These are phyloP conservation scores for Leguminivora glycinivorella DNA, from an alignment of 1,140 invertebrate species.

Conservation along the genomic window DNA sequence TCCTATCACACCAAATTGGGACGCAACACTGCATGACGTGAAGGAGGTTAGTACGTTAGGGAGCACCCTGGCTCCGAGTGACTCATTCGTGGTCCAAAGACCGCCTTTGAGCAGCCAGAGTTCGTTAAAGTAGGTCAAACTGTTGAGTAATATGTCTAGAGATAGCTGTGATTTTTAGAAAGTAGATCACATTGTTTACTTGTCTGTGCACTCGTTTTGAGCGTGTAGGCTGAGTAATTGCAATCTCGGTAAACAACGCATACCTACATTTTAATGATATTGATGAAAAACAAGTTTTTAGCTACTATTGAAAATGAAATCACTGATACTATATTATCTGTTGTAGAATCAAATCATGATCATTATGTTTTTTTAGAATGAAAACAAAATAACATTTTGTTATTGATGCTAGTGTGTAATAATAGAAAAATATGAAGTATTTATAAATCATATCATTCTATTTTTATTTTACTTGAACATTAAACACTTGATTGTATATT, in stretches of 20 bases:
- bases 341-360: background rate
- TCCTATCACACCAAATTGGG: slow-evolving; percentile 83
- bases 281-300: slow-evolving; percentile 17
- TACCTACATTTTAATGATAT: slow-evolving; percentile 24
- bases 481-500: too few species aligned
- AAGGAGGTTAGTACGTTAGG: slow-evolving; percentile 85
- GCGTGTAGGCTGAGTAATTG: slow-evolving; percentile 22
- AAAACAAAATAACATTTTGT: background rate
- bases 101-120: slow-evolving; percentile 40
- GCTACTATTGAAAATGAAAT: slow-evolving; percentile 18
- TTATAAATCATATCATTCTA: background rate
- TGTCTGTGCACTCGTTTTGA: slow-evolving; percentile 29
- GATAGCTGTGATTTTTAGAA: slow-evolving; percentile 67
- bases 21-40: slow-evolving; percentile 88
- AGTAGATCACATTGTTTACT: slow-evolving; percentile 63
- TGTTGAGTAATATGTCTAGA: slow-evolving; percentile 67
- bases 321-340: slow-evolving; percentile 25
- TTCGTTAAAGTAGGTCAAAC: slow-evolving; percentile 63
- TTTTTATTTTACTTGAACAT: too few species aligned
- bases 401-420: background rate
- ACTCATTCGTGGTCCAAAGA: slow-evolving; percentile 45
- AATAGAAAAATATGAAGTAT: background rate
- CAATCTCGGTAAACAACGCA: slow-evolving; percentile 14
- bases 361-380: background rate
- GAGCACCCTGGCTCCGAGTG: slow-evolving; percentile 46